These are phyloP conservation scores for Oegoconia quadripuncta DNA, from an alignment of 2,888 invertebrate genomes.

Conservation along the genomic window DNA sequence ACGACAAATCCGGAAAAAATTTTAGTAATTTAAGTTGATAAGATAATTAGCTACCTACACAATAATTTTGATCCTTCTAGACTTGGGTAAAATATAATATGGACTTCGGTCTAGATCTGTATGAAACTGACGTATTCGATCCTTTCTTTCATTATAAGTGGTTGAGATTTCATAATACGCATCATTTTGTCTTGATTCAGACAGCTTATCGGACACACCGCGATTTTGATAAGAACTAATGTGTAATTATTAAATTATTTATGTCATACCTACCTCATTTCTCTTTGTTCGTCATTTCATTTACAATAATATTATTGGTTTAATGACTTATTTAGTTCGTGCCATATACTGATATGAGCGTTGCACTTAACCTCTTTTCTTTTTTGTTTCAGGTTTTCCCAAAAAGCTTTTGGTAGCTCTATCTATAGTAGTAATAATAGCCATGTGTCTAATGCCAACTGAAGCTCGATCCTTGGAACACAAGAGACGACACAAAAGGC, in stretches of 20 bases:
- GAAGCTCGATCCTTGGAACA: slow-evolving; percentile 55
- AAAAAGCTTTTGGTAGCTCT: slow-evolving; percentile 76
- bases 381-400: slow-evolving; percentile 71
- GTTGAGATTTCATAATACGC: no score
- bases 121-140: no score
- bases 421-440: slow-evolving; percentile 61
- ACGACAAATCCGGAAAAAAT: no score
- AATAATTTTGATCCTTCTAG: no score
- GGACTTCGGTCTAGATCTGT: no score
- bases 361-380: no score
- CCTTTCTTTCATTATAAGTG: no score
- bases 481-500: slow-evolving; percentile 53
- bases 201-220: background rate
- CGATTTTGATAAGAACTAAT: background rate
- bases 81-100: no score
- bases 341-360: no score
- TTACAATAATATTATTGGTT: background rate
- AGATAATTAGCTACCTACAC: no score
- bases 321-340: background rate
- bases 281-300: background rate
- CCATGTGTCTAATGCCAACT: slow-evolving; percentile 62
- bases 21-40: no score
- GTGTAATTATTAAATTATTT: slow-evolving; percentile 4
- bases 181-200: background rate
- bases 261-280: background rate